phyloP scores from a whole-genome alignment of 2,113 vertebrate genomes.

The Erinaceus europaeus region DNA sequence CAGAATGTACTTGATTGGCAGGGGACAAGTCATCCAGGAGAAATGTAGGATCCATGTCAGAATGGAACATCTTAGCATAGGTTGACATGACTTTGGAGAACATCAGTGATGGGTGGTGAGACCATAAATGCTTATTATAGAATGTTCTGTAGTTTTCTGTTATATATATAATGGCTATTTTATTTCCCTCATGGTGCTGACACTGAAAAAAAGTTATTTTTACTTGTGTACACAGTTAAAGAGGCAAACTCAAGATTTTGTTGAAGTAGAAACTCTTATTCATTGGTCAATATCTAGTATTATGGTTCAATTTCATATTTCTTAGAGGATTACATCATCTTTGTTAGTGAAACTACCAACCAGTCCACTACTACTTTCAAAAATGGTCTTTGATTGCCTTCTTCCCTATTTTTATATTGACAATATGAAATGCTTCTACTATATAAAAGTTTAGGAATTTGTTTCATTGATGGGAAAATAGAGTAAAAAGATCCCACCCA shows the following conservation, averaged over 20 bases:
- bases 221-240: not conserved
- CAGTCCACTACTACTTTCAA: not conserved
- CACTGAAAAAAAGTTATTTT: not conserved
- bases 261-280: not conserved
- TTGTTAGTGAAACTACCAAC: fast-evolving
- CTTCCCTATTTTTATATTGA: not conserved
- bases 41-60: not conserved
- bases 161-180: not conserved
- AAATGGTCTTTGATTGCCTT: not conserved
- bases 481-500: not conserved
- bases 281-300: not conserved
- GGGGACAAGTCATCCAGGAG: not conserved
- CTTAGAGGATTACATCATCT: not conserved
- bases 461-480: not conserved
- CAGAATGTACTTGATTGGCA: not conserved
- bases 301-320: not conserved
- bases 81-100: not conserved
- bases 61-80: fast-evolving
- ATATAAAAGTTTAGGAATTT: not conserved
- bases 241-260: not conserved
- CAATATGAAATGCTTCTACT: not conserved
- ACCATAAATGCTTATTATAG: not conserved
- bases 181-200: not conserved
- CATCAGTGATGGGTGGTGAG: not conserved
- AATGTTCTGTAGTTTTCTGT: not conserved